Evolutionary conservation across 2,113 vertebrate species (phyloP).

Genomic region (Phoenicopterus ruber): DNA sequence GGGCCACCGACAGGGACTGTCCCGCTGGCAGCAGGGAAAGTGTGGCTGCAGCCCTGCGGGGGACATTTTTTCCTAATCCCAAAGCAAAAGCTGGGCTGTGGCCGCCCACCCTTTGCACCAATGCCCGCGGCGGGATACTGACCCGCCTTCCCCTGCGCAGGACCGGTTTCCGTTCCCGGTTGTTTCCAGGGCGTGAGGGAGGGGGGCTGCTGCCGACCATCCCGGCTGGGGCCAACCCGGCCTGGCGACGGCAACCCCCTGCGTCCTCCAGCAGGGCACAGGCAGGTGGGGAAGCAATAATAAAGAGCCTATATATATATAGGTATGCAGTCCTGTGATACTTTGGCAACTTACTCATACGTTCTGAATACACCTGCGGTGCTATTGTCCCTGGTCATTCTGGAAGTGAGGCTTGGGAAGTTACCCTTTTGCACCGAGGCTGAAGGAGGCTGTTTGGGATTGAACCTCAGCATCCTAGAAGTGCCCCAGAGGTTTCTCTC

Average conservation of each 20-base stretch:
- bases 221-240: neutral
- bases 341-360: neutral
- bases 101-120: neutral
- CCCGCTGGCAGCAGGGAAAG: neutral
- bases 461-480: neutral
- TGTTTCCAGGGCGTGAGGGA: neutral
- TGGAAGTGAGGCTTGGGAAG: neutral
- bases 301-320: fast-evolving
- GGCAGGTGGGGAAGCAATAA: neutral
- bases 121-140: neutral
- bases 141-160: neutral
- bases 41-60: neutral
- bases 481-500: neutral
- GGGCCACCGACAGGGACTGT: neutral
- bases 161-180: neutral
- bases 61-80: neutral
- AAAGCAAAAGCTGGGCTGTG: neutral
- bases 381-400: neutral
- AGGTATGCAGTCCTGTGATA: neutral
- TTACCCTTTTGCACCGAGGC: neutral
- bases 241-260: neutral
- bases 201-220: neutral
- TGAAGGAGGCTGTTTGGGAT: neutral
- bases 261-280: neutral
- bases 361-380: neutral